A percentile compares a stretch with the other conserved stretches of the same genome.
Conservation (phyloP, 2,888 invertebrate genomes). For the Helleia helle region DNA sequence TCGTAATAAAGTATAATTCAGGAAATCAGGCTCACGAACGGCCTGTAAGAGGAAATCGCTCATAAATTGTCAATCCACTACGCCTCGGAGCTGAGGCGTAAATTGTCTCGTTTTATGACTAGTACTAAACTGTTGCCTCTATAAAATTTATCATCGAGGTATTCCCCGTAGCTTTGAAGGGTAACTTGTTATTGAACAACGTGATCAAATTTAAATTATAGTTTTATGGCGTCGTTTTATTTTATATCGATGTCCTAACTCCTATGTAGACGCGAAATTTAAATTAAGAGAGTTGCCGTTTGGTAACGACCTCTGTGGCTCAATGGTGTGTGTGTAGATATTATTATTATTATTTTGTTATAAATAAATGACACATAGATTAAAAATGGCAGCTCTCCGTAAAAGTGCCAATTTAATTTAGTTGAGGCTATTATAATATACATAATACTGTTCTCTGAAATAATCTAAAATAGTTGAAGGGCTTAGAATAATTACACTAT, state of each 20-base stretch:
- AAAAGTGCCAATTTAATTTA: too few species aligned
- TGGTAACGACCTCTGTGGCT: too few species aligned
- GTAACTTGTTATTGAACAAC: slow-evolving; percentile 4
- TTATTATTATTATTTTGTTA: too few species aligned
- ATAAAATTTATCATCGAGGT: slow-evolving; percentile 53
- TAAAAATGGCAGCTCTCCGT: too few species aligned
- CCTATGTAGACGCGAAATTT: too few species aligned
- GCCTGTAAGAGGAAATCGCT: background rate
- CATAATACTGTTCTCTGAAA: too few species aligned
- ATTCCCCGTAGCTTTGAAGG: background rate
- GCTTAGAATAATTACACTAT: too few species aligned
- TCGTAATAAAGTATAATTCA: background rate
- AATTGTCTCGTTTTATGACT: slow-evolving; percentile 35
- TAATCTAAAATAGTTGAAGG: too few species aligned
- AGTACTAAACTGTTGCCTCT: slow-evolving; percentile 51
- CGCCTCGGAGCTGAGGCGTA: background rate
- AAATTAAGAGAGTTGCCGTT: too few species aligned
- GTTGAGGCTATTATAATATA: too few species aligned
- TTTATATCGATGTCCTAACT: background rate
- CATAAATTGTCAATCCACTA: slow-evolving; percentile 1
- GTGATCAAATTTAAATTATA: slow-evolving; percentile 7
- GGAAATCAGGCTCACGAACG: background rate
- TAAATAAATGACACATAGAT: too few species aligned
- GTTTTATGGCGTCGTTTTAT: background rate
- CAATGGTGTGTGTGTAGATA: too few species aligned